A percentile compares a stretch with the other conserved stretches of the same genome.
phyloP scores from a whole-genome alignment of 2,888 invertebrate genomes.

The Spicauda simplicius region DNA sequence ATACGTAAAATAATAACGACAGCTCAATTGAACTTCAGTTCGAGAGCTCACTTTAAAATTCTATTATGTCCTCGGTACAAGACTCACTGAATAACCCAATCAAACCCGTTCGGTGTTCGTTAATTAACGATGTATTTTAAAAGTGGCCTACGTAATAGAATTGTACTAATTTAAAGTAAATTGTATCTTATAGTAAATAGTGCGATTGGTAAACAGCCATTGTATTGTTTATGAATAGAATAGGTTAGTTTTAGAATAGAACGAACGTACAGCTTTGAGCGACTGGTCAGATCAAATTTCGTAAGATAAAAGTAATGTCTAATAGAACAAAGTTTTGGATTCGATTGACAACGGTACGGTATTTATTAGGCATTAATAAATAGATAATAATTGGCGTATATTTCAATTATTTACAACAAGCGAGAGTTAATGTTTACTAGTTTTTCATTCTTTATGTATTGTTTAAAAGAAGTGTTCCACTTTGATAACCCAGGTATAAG shows the following conservation, averaged over 20 bases:
- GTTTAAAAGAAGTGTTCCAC: no score
- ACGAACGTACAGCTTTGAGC: constrained; percentile 17
- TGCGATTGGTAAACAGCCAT: constrained; percentile 74
- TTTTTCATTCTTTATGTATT: no score
- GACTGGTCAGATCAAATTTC: constrained; percentile 40
- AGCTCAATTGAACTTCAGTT: constrained; percentile 1
- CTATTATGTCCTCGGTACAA: constrained; percentile 4
- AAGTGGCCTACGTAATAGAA: neutral
- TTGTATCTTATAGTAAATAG: neutral
- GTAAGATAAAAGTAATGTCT: neutral
- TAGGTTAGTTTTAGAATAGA: constrained; percentile 3
- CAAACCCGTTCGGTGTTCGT: constrained; percentile 1
- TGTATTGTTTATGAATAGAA: constrained; percentile 40
- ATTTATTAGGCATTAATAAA: no score
- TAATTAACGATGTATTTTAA: constrained; percentile 24
- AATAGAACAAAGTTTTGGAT: no score
- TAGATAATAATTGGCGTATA: no score
- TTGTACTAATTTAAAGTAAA: neutral
- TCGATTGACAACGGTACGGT: no score
- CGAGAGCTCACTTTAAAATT: constrained; percentile 2
- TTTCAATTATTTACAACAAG: no score
- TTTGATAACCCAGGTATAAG: no score
- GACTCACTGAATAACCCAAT: constrained; percentile 14
- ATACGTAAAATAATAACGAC: neutral
- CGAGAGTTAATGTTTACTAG: no score